A percentile compares a stretch with the other conserved stretches of the same genome.
These are phyloP conservation scores for Cepaea nemoralis DNA, from an alignment of 1,140 invertebrate species.

Conservation along the genomic window DNA sequence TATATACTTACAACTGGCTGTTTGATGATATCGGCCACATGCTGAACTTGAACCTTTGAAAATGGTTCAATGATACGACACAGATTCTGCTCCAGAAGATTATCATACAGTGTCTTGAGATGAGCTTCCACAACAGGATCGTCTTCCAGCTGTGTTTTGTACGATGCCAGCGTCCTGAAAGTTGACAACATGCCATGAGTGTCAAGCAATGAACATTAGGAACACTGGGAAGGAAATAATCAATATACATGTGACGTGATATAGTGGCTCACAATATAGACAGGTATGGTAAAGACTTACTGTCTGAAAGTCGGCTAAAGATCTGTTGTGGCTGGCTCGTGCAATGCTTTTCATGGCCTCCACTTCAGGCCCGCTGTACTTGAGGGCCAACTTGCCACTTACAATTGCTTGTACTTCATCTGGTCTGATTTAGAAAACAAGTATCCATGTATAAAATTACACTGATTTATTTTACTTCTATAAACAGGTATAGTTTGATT, in stretches of 20 bases:
- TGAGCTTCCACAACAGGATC: slow-evolving; percentile 97
- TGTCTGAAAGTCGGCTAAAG: slow-evolving; percentile 92
- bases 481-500: too few relatives aligned
- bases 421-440: slow-evolving; percentile 75
- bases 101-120: slow-evolving; percentile 95
- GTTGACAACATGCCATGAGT: too few relatives aligned
- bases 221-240: too few relatives aligned
- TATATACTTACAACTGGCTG: slow-evolving; percentile 76
- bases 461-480: too few relatives aligned
- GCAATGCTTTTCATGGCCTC: slow-evolving; percentile 99
- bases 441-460: too few relatives aligned
- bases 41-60: slow-evolving; percentile 90
- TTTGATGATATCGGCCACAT: slow-evolving; percentile 89
- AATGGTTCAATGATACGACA: slow-evolving; percentile 99
- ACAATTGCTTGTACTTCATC: slow-evolving; percentile 97
- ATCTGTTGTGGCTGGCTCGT: slow-evolving; percentile 94
- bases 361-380: slow-evolving; percentile 94
- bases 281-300: slow-evolving; percentile 63
- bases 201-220: too few relatives aligned
- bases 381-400: slow-evolving; percentile 95
- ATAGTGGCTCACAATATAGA: too few relatives aligned
- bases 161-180: slow-evolving; percentile 83
- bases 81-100: slow-evolving; percentile 98
- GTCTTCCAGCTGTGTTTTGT: slow-evolving; percentile 90
- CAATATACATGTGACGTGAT: too few relatives aligned